Conservation (phyloP, 2,888 invertebrate species). For the Eristalinus aeneus region DNA sequence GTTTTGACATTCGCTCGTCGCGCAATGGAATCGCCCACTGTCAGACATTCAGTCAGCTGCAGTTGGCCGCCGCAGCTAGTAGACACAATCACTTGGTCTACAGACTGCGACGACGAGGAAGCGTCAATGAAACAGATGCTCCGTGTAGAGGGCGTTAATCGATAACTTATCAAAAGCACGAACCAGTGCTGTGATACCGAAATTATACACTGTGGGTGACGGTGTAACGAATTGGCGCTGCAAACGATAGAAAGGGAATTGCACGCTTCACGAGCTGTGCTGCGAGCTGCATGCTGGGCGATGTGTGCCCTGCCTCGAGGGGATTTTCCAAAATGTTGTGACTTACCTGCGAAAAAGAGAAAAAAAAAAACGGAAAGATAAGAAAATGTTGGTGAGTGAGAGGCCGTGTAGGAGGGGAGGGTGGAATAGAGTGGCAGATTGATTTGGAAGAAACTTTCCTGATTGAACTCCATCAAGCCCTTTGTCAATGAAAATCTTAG, state of each 20-base stretch:
- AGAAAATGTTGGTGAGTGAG: too few relatives aligned
- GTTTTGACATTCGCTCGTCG: slow-evolving; percentile 22
- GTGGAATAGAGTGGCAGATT: too few relatives aligned
- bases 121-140: background rate
- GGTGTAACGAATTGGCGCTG: slow-evolving; percentile 27
- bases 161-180: slow-evolving; percentile 52
- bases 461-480: too few relatives aligned
- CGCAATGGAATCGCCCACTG: background rate
- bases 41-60: background rate
- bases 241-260: background rate
- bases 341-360: too few relatives aligned
- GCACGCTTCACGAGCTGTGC: background rate
- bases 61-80: background rate
- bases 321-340: too few relatives aligned
- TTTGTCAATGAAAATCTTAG: too few relatives aligned
- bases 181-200: slow-evolving; percentile 41
- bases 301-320: background rate
- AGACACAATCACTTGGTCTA: background rate
- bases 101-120: background rate
- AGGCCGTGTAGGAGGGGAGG: too few relatives aligned
- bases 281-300: background rate
- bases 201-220: slow-evolving; percentile 18
- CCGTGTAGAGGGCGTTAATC: slow-evolving; percentile 51
- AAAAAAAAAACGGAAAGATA: too few relatives aligned
- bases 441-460: too few relatives aligned